Conservation (phyloP, 2,888 invertebrate species). For the Macrophya annulata region DNA sequence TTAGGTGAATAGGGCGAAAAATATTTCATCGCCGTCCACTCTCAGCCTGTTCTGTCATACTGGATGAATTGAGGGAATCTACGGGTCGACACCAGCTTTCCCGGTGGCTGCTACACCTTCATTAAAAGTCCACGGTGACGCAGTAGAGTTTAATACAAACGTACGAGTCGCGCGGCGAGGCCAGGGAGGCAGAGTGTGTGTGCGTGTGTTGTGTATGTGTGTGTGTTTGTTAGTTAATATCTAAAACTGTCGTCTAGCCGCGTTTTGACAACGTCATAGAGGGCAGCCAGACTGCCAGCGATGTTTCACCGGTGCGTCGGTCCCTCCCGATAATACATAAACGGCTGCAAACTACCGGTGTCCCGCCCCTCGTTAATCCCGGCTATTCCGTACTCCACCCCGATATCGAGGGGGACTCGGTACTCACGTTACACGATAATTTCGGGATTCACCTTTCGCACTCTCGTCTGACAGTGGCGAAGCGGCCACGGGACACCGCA, state of each 20-base stretch:
- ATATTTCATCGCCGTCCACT: conserved; percentile 61
- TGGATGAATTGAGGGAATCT: neutral
- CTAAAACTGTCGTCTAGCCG: neutral
- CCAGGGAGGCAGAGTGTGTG: neutral
- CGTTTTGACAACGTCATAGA: conserved; percentile 24
- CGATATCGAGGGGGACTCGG: neutral
- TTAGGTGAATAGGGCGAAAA: conserved; percentile 73
- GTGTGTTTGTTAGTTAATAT: conserved; percentile 8
- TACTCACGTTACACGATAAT: neutral
- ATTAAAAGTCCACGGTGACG: neutral
- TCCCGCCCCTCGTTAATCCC: neutral
- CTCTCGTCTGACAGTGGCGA: neutral
- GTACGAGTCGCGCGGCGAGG: neutral
- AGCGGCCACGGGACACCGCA: neutral
- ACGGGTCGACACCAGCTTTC: neutral
- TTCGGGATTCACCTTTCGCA: neutral
- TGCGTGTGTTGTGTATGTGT: neutral
- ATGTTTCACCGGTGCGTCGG: neutral
- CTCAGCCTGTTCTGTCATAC: neutral
- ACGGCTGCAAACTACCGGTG: neutral
- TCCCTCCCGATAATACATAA: neutral
- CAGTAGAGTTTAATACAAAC: neutral
- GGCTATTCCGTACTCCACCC: conserved; percentile 2
- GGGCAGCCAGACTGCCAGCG: neutral
- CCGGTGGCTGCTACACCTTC: neutral